Evolutionary conservation across 2,888 invertebrate genomes (phyloP), one percentile per base, ranked within the genome.

Genomic region (Ormyrus labotus): DNA sequence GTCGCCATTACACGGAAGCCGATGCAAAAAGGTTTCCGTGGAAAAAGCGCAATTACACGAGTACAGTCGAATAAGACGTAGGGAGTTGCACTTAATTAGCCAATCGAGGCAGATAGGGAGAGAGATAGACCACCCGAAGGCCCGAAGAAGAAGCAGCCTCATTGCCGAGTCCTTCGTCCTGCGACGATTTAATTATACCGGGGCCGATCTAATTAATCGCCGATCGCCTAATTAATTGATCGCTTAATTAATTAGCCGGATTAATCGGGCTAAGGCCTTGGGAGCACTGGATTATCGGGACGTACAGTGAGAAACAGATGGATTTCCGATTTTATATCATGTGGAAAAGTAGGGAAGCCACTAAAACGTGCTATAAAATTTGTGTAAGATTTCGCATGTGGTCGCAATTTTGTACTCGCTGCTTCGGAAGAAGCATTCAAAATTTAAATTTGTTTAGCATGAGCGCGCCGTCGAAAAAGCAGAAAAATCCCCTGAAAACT

Each of bases 211-310:
- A 80, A 80, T 80, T 80, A 80, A 75, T 80, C 77, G 57, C 55
- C 19, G 19, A 19, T 71, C 76, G 68, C 80, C 57, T 81, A 75
- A 72, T 72, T 80, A 80, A 76, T 77, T 81, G 81, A 81, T 69
- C 73, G 77, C 81, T 81, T 81, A 81, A 81, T 81, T 81, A 77
- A 81, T 81, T 81, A 81, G 68, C 10, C n/a, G 48, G 58, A 77
- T 73, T 72, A 77, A 77, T 77, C 63, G 67, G 77, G 63, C 45
- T 19, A 19, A 19, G 19, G 19, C 19, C 19, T 19, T 19, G 80
- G 55, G 57, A 51, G 73, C 34, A 57, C 50, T 13, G 19, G 11
- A 67, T 67, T n/a, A 67, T 67, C 51, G 6, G 58, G 34, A 19
- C 19, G 2, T 19, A 19, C 19, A 19, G 19, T 19, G 19, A 19